phyloP scores from a whole-genome alignment of 2,888 invertebrate species.

The Rhamphomyia laevipes region DNA sequence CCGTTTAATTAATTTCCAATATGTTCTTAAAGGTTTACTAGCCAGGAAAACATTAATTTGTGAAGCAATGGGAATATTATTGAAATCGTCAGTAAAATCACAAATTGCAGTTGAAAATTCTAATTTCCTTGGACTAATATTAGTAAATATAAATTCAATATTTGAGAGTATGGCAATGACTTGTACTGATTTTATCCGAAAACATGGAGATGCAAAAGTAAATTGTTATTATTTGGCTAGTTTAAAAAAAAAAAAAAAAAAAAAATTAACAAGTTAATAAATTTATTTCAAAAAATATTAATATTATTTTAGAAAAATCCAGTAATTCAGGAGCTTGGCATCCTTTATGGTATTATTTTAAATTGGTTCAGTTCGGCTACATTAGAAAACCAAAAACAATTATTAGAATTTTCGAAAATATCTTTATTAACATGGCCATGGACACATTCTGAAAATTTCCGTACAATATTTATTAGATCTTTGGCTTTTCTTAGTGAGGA shows the following conservation, averaged over 20 bases:
- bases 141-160: conserved; percentile 24
- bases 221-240: too few relatives aligned
- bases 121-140: conserved; percentile 22
- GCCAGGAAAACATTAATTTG: conserved; percentile 13
- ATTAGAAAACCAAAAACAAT: conserved; percentile 22
- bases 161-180: conserved; percentile 22
- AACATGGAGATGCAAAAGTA: conserved; percentile 26
- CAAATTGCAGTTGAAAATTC: conserved; percentile 20
- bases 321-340: conserved; percentile 25
- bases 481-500: conserved; percentile 28
- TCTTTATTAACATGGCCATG: conserved; percentile 31
- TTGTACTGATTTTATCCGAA: conserved; percentile 26
- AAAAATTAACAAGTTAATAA: too few relatives aligned
- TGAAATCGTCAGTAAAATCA: conserved; percentile 24
- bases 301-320: conserved; percentile 16
- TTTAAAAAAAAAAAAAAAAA: not conserved
- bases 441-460: conserved; percentile 27
- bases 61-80: conserved; percentile 25
- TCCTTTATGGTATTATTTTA: conserved; percentile 25
- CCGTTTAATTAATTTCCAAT: not conserved
- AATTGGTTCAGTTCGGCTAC: conserved; percentile 27
- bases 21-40: not conserved
- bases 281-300: too few relatives aligned
- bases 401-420: conserved; percentile 19
- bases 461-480: conserved; percentile 21